Evolutionary conservation across 1,140 invertebrate genomes (phyloP).

Genomic region (Drosophila jambulina): DNA sequence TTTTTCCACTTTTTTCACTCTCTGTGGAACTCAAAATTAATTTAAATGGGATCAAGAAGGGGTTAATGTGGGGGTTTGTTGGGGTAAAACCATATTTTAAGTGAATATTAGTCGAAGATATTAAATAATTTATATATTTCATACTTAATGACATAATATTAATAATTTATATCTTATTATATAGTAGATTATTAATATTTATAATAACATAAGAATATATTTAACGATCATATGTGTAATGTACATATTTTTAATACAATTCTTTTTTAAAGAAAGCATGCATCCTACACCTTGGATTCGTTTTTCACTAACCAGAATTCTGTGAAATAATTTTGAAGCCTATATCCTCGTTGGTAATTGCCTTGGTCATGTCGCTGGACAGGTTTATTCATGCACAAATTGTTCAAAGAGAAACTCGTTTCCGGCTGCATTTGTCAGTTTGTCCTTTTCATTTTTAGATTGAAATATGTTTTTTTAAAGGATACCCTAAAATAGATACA

Average conservation of each 20-base stretch:
- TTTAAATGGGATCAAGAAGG: conserved; percentile 39
- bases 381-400: conserved; percentile 77
- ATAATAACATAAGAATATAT: no score
- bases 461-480: background rate
- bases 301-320: background rate
- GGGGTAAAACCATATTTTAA: no score
- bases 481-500: background rate
- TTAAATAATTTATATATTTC: background rate
- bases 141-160: no score
- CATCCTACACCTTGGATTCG: background rate
- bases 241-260: background rate
- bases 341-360: conserved; percentile 30
- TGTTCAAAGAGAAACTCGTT: conserved; percentile 74
- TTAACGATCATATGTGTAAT: accelerated
- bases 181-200: no score
- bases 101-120: no score
- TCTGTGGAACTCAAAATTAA: conserved; percentile 33
- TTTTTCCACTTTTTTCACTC: background rate
- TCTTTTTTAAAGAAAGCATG: background rate
- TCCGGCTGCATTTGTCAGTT: conserved; percentile 71
- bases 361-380: conserved; percentile 32
- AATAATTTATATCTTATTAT: no score
- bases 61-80: no score
- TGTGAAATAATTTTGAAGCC: conserved; percentile 4
- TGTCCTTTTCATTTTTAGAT: conserved; percentile 40